Base-by-base conservation (phyloP, 2,888 invertebrate species). In the Kryphioiulus occultus region DNA sequence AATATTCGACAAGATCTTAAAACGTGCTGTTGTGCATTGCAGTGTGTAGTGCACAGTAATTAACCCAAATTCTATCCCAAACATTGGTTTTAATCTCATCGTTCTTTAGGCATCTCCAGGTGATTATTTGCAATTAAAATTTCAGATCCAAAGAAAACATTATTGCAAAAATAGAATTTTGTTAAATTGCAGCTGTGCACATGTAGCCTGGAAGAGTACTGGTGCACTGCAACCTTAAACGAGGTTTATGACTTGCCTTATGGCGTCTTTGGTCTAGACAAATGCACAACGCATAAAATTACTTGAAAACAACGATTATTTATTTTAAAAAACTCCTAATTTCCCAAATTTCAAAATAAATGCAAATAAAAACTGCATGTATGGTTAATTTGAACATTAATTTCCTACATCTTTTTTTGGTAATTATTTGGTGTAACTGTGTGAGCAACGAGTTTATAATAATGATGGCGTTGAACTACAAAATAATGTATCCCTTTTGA, bases 191-290 rank as follows among this genome's bases (percentile, higher is more conserved):
- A 53, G 53, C n/a, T n/a, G n/a, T 47, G 5, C 47, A 47, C 15
- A 22, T 59, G 22, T 26, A 47, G 47, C 39, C 9, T 39, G 39
- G 9, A 39, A 68, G 26, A 26, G 10, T 68, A 26, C n/a, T n/a
- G n/a, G n/a, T n/a, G n/a, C 22, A 26, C 10, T 26, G 26, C 30
- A 30, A 78, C 10, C 26, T 30, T 22, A 22, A 59, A 22, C 22
- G 59, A 78, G 78, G 78, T 78, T 78, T 78, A 78, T 78, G 78
- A 78, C 78, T 78, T 78, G 78, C 78, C 78, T 30, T 30, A 30
- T 78, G 78, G 78, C 78, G 30, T 17, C 7, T 26, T 78, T 78
- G 26, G 78, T 78, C 78, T 78, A 78, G 78, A 78, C 78, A 68
- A 68, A 10, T 26, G 26, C 15, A 30, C 26, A 9, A 10, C 26